Evolutionary conservation across 2,888 invertebrate genomes (phyloP).

Genomic region (Papilio protenor): DNA sequence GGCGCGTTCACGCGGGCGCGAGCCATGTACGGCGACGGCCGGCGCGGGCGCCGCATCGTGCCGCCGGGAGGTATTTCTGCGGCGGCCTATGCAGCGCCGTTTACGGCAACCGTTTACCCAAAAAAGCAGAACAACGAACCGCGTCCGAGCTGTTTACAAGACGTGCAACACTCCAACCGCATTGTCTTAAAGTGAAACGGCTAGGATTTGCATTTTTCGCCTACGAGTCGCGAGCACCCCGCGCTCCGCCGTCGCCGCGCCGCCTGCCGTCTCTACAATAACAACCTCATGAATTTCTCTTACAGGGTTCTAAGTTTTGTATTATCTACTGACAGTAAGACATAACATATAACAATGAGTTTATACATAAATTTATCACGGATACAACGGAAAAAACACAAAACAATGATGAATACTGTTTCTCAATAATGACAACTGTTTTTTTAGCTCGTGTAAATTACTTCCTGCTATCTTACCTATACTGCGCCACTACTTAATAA

Average conservation of each 20-base stretch:
- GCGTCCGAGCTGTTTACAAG: constrained; percentile 79
- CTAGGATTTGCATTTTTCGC: constrained; percentile 77
- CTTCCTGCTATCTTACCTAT: constrained; percentile 54
- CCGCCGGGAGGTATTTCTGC: constrained; percentile 74
- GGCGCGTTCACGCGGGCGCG: constrained; percentile 67
- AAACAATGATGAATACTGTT: constrained; percentile 52
- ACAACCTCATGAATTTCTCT: constrained; percentile 67
- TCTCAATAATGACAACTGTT: constrained; percentile 52
- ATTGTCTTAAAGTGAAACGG: constrained; percentile 80
- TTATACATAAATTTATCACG: constrained; percentile 46
- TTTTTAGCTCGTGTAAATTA: constrained; percentile 51
- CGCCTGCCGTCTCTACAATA: constrained; percentile 51
- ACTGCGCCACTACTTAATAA: constrained; percentile 53
- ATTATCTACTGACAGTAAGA: constrained; percentile 47
- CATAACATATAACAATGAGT: constrained; percentile 41
- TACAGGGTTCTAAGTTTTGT: constrained; percentile 49
- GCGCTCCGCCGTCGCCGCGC: constrained; percentile 50
- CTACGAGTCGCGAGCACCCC: constrained; percentile 60
- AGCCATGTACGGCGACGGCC: constrained; percentile 69
- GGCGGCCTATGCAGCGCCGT: constrained; percentile 76
- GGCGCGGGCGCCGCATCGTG: constrained; percentile 75
- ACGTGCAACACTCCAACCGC: constrained; percentile 75
- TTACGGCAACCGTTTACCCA: constrained; percentile 80
- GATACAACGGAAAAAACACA: constrained; percentile 46
- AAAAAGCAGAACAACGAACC: constrained; percentile 82